These are phyloP conservation scores for Montifringilla adamsi DNA, from an alignment of 2,113 vertebrate genomes.

Conservation along the genomic window DNA sequence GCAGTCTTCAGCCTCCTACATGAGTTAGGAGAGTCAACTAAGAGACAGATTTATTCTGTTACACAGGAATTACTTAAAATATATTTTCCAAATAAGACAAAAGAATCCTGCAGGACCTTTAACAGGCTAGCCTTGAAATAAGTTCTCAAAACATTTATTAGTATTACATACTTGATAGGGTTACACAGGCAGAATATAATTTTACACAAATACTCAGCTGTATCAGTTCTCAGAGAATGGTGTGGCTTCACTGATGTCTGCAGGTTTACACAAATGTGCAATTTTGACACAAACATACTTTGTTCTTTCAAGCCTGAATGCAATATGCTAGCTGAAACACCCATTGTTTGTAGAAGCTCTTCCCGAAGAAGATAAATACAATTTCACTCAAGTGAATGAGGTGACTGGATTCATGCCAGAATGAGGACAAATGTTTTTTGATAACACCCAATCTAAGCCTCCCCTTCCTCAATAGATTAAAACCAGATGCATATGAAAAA, in stretches of 20 bases:
- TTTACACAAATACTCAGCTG: neutral
- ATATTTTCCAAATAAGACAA: neutral
- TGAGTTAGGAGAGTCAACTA: neutral
- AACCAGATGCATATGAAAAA: neutral
- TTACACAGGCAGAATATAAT: neutral
- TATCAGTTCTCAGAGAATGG: neutral
- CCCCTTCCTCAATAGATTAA: neutral
- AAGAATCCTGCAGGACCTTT: neutral
- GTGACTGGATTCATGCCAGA: neutral
- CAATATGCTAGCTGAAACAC: neutral
- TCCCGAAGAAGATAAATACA: neutral
- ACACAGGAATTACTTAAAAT: neutral
- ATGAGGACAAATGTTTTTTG: neutral
- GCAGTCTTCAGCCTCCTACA: neutral
- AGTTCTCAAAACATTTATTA: neutral
- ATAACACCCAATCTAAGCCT: neutral
- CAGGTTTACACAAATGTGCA: neutral
- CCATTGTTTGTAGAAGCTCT: neutral
- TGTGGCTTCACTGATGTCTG: neutral
- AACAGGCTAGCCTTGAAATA: neutral
- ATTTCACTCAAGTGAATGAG: neutral
- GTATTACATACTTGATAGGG: neutral
- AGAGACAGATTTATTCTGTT: neutral
- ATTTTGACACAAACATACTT: neutral
- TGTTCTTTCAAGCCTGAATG: neutral